Base-by-base conservation (phyloP, 1,140 invertebrate species). In the Tetragnatha versicolor region DNA sequence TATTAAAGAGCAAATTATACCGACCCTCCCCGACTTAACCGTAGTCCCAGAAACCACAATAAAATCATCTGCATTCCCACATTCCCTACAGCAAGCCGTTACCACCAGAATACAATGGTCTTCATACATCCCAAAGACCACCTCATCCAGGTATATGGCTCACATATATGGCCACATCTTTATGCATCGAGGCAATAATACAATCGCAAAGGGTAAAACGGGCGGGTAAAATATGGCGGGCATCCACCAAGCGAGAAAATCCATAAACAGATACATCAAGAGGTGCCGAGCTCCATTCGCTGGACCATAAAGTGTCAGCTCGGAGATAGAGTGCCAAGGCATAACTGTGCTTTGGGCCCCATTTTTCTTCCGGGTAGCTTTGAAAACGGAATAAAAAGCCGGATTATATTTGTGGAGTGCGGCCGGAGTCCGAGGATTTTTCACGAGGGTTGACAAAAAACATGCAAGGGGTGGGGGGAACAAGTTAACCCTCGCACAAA, bases 231-330 rank as follows among this genome's bases (percentile, higher is more conserved):
- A 58, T 33, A 58, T 31, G 5, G 14, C 14, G 29, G 35, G 14
- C 20, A 14, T 7, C 55, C 20, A 58, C 55, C 29, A 17, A 12
- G 17, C 12, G 27, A 9, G 27, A n/a, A 33, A 33, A 58, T 58
- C 29, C 31, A 58, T 58, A 58, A 58, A 58, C 55, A 58, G 55
- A 58, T 33, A 58, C 55, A 27, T n/a, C 29, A 31, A 22, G 17
- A 58, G 29, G 10, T n/a, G 29, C 29, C 20, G 55, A 58, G 35
- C 55, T 65, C 39, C 7, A 27, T 65, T 65, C 33, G 42, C 35
- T 39, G 39, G 39, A 29, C 37, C 37, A 65, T 65, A 65, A 39
- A 65, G 20, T 65, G 39, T 45, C 35, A 42, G 42, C 14, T 6
- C 29, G 27, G 20, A 25, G 35, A 42, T 65, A 65, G 42, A 65